phyloP scores from a whole-genome alignment of 2,797 vertebrate genomes.

The Pelodytes ibericus region DNA sequence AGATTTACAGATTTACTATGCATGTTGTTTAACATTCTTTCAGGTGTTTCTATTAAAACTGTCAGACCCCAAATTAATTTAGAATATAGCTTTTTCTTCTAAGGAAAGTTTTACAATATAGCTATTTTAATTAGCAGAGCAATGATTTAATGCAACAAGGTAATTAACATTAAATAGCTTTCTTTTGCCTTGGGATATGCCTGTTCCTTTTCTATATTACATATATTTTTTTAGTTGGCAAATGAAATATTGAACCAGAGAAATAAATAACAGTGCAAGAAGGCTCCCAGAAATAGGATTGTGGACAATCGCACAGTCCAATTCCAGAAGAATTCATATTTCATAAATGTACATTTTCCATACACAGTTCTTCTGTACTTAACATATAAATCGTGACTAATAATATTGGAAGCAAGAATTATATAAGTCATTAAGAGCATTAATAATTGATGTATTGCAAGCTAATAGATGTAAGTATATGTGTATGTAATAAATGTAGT shows the following conservation, averaged over 20 bases:
- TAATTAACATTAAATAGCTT: constrained; percentile 50
- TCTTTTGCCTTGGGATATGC: constrained; percentile 50
- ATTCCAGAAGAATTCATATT: constrained; percentile 31
- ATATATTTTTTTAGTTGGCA: constrained; percentile 39
- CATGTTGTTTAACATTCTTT: constrained; percentile 36
- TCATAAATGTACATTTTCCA: constrained; percentile 43
- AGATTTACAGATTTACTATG: constrained; percentile 24
- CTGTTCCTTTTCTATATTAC: constrained; percentile 45
- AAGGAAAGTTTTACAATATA: constrained; percentile 27
- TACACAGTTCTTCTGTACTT: constrained; percentile 9
- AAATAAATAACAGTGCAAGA: constrained; percentile 8
- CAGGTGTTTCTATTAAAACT: constrained; percentile 28
- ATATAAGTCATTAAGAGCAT: constrained; percentile 34
- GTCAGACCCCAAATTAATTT: constrained; percentile 45
- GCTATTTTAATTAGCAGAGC: constrained; percentile 46
- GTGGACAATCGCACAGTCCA: constrained; percentile 35
- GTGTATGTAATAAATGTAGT: constrained; percentile 40
- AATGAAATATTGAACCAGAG: constrained; percentile 47
- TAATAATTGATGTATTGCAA: constrained; percentile 44
- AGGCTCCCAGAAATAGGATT: constrained; percentile 31
- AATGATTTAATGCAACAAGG: constrained; percentile 39
- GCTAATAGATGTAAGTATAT: constrained; percentile 47
- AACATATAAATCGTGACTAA: constrained; percentile 32
- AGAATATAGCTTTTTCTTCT: constrained; percentile 42
- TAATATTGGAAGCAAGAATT: constrained; percentile 10